Conservation (phyloP, 2,113 vertebrate genomes). For the Lanius collurio region DNA sequence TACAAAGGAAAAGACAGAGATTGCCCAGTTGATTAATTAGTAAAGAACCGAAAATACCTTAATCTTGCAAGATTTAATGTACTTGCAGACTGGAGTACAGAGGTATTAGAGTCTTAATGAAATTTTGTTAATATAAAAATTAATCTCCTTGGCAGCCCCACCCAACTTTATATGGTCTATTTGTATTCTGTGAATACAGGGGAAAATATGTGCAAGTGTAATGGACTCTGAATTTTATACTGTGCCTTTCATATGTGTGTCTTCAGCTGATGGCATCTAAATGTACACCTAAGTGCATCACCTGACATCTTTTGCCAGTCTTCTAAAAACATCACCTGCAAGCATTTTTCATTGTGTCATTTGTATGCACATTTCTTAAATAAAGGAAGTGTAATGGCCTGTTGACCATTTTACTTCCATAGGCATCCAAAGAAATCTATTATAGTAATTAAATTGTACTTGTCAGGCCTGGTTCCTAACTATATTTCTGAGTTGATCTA, state of each 20-base stretch:
- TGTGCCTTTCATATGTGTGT: not conserved
- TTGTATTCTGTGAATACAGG: not conserved
- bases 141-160: not conserved
- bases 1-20: not conserved
- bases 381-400: not conserved
- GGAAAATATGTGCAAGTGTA: not conserved
- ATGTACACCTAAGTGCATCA: not conserved
- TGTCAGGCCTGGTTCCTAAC: not conserved
- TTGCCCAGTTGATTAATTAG: not conserved
- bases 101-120: not conserved
- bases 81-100: not conserved
- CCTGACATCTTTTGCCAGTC: not conserved
- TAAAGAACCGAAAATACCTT: not conserved
- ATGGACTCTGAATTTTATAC: not conserved
- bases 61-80: not conserved
- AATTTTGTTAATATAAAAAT: not conserved
- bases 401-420: not conserved
- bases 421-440: not conserved
- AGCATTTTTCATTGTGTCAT: not conserved
- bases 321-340: not conserved
- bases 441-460: slow-evolving; percentile 35
- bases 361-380: slow-evolving; percentile 34
- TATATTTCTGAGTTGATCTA: not conserved
- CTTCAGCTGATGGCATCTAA: not conserved
- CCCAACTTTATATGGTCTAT: not conserved